Percentiles rank a stretch among this genome's conserved stretches.
phyloP scores from a whole-genome alignment of 1,140 invertebrate species.

The Tetranychus cinnabarinus region DNA sequence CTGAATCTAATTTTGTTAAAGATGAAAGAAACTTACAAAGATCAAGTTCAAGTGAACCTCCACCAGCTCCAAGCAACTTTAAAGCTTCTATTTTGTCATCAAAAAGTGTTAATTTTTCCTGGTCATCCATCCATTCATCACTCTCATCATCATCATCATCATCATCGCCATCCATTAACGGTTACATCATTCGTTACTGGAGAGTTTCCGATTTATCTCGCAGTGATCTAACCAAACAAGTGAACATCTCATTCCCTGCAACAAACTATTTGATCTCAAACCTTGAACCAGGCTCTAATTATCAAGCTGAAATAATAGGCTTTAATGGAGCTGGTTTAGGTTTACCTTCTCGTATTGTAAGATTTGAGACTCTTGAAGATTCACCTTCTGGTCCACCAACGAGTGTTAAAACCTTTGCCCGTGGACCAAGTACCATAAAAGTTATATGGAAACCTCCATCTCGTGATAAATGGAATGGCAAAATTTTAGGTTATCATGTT shows the following conservation, averaged over 20 bases:
- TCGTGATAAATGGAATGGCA: slow-evolving; percentile 71
- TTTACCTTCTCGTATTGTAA: slow-evolving; percentile 55
- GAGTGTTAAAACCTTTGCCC: slow-evolving; percentile 23
- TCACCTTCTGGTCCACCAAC: slow-evolving; percentile 22
- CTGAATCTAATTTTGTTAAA: not conserved
- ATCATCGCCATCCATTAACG: slow-evolving; percentile 36
- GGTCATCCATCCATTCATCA: too few species aligned
- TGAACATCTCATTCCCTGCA: slow-evolving; percentile 13
- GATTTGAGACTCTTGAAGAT: slow-evolving; percentile 60
- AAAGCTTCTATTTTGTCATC: too few species aligned
- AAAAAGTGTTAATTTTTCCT: too few species aligned
- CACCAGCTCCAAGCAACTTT: not conserved
- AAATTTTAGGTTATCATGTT: slow-evolving; percentile 49
- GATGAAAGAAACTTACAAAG: not conserved
- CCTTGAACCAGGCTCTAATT: slow-evolving; percentile 22
- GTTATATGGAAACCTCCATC: slow-evolving; percentile 80
- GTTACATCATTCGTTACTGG: slow-evolving; percentile 72
- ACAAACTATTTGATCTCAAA: slow-evolving; percentile 14
- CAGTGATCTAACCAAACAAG: slow-evolving; percentile 11
- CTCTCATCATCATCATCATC: too few species aligned
- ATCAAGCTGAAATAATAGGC: slow-evolving; percentile 21
- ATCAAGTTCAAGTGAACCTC: not conserved
- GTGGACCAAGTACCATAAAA: slow-evolving; percentile 67
- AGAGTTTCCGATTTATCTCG: slow-evolving; percentile 30
- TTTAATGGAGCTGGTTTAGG: slow-evolving; percentile 34